Evolutionary conservation across 2,888 invertebrate species (phyloP).

Genomic region (Philonicus albiceps): DNA sequence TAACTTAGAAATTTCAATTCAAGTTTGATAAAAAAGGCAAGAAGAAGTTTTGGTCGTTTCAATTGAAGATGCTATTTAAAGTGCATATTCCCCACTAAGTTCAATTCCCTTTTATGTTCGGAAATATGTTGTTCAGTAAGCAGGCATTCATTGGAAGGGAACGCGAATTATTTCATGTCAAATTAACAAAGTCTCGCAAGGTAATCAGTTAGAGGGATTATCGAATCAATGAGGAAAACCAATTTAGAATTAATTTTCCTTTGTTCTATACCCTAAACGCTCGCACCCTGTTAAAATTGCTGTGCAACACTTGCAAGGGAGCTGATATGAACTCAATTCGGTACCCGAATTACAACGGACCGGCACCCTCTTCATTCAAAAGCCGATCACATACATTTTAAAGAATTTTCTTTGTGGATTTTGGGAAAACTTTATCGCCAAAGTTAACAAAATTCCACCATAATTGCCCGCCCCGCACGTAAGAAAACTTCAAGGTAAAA

Average conservation of each 20-base stretch:
- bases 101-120: neutral
- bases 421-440: conserved; percentile 38
- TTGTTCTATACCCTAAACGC: neutral
- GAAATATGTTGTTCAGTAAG: neutral
- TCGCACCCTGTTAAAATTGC: neutral
- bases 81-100: neutral
- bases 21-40: no score
- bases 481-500: conserved; percentile 33
- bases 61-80: neutral
- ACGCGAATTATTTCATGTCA: conserved; percentile 7
- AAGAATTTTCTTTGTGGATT: conserved; percentile 35
- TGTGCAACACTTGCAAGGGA: conserved; percentile 20
- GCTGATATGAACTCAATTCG: conserved; percentile 12
- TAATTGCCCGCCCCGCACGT: conserved; percentile 11
- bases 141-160: neutral
- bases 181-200: conserved; percentile 22
- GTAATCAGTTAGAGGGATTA: conserved; percentile 27
- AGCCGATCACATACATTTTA: conserved; percentile 33
- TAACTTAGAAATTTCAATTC: no score
- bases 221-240: conserved; percentile 31
- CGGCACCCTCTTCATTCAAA: conserved; percentile 4
- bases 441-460: conserved; percentile 36
- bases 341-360: neutral
- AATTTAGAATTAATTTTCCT: conserved; percentile 34
- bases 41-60: no score